These are phyloP conservation scores for Isaurus tuberculatus DNA, from an alignment of 92 coral and sea anemone species.

Conservation along the genomic window DNA sequence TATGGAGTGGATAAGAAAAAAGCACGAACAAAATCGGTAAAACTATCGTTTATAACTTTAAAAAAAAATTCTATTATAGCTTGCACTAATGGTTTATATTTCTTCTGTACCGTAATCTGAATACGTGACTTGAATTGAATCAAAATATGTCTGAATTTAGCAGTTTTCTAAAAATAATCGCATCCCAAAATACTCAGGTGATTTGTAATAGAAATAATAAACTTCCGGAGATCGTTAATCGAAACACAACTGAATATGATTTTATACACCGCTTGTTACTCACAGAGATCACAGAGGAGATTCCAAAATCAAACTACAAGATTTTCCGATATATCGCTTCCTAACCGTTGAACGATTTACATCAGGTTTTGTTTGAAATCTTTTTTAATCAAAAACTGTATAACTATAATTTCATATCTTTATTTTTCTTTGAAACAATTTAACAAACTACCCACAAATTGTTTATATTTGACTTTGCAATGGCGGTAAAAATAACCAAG, in stretches of 20 bases:
- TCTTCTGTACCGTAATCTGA: not conserved
- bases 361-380: not conserved
- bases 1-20: not conserved
- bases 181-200: not conserved
- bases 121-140: not conserved
- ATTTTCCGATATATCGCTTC: not conserved
- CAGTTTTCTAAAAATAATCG: slow-evolving; percentile 21
- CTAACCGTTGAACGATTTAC: no score
- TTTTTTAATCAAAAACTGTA: no score
- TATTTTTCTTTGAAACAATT: not conserved
- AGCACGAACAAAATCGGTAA: not conserved
- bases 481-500: no score
- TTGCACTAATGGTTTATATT: not conserved
- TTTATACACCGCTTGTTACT: not conserved
- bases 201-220: not conserved
- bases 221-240: not conserved
- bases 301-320: not conserved
- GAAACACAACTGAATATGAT: not conserved
- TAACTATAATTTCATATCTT: not conserved
- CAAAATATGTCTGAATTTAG: not conserved
- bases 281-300: not conserved
- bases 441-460: no score
- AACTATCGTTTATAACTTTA: not conserved
- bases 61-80: not conserved
- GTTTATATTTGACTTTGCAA: no score